Percentiles rank a stretch among this genome's conserved stretches.
Evolutionary conservation across 2,888 invertebrate genomes (phyloP).

Genomic region (Pristionchus exspectatus): DNA sequence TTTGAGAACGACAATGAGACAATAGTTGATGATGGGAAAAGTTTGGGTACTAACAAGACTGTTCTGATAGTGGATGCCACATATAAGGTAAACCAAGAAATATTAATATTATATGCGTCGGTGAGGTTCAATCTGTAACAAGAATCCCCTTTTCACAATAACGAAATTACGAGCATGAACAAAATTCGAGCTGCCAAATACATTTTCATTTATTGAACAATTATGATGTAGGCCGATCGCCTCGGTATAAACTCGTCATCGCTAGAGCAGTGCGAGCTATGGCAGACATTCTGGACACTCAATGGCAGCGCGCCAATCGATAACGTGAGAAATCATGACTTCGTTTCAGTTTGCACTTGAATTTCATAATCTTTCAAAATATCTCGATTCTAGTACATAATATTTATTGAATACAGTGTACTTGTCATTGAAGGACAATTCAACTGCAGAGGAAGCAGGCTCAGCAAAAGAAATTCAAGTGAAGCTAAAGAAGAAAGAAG

Average conservation of each 20-base stretch:
- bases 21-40: neutral
- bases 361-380: neutral
- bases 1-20: constrained; percentile 25
- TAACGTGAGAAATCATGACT: neutral
- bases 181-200: no score
- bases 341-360: neutral
- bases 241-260: constrained; percentile 67
- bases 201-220: neutral
- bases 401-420: neutral
- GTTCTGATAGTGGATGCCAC: constrained; percentile 48
- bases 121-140: neutral
- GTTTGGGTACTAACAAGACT: constrained; percentile 53
- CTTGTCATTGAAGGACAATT: constrained; percentile 52
- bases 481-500: constrained; percentile 59
- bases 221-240: constrained; percentile 67
- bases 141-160: neutral
- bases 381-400: neutral
- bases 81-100: constrained; percentile 42
- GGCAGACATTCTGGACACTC: constrained; percentile 71
- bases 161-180: neutral
- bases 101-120: neutral
- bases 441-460: constrained; percentile 57
- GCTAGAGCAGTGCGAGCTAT: constrained; percentile 70
- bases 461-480: constrained; percentile 54
- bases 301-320: constrained; percentile 46